These are phyloP conservation scores for Arvicanthis niloticus DNA, from an alignment of 2,113 vertebrate genomes.

Conservation along the genomic window DNA sequence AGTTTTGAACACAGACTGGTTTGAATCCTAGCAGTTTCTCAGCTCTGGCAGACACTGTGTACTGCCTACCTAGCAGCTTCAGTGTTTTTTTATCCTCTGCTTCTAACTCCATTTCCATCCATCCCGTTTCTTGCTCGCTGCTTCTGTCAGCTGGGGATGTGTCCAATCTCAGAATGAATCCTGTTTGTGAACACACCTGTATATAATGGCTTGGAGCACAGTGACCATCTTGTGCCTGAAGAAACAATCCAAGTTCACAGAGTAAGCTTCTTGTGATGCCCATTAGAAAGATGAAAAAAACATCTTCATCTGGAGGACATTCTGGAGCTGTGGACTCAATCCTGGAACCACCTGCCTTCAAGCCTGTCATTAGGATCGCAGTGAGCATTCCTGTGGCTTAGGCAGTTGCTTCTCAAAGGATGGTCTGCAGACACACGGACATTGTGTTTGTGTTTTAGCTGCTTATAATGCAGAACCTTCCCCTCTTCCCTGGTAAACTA, in stretches of 20 bases:
- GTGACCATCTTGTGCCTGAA: conserved; percentile 17
- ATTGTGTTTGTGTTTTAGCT: background rate
- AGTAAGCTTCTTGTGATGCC: background rate
- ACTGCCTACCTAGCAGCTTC: background rate
- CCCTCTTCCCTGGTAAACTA: background rate
- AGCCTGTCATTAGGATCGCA: conserved; percentile 46
- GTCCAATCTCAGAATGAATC: background rate
- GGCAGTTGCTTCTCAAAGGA: conserved; percentile 41
- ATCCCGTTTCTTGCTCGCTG: background rate
- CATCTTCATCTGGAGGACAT: conserved; percentile 8
- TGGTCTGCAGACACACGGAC: background rate
- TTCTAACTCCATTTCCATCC: background rate
- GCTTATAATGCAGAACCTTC: conserved; percentile 18
- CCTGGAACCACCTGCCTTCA: background rate
- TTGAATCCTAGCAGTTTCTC: conserved; percentile 34
- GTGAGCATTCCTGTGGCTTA: background rate
- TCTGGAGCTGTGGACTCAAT: conserved; percentile 30
- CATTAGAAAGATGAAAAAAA: conserved; percentile 13
- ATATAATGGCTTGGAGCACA: background rate
- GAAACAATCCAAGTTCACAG: conserved; percentile 44
- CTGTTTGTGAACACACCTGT: background rate
- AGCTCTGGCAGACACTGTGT: background rate
- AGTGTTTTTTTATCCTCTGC: background rate
- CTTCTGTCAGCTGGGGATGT: background rate
- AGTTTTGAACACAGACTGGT: background rate